Conservation (phyloP, 2,888 invertebrate species). For the Dryomyza anilis region DNA sequence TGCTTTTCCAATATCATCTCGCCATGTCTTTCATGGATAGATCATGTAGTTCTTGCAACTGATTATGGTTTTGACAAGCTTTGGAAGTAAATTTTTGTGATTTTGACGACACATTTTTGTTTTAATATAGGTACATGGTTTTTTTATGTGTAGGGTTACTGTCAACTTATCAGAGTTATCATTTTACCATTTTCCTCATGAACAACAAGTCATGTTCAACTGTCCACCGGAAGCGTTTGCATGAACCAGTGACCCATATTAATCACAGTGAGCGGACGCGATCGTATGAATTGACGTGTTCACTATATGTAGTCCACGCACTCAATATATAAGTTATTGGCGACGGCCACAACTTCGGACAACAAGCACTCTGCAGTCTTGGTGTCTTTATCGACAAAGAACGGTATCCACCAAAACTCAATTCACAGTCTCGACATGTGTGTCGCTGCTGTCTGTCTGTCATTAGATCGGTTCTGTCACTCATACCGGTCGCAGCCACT, state of each 20-base stretch:
- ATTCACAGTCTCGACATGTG: constrained; percentile 25
- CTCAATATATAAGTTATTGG: constrained; percentile 25
- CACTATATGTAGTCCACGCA: constrained; percentile 33
- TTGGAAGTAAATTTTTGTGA: too few relatives aligned
- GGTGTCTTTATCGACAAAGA: constrained; percentile 14
- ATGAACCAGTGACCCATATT: constrained; percentile 28
- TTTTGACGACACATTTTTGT: too few relatives aligned
- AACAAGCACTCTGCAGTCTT: too few relatives aligned
- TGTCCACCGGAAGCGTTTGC: constrained; percentile 23
- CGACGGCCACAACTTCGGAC: neutral
- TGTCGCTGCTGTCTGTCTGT: neutral
- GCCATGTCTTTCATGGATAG: too few relatives aligned
- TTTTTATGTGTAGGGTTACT: too few relatives aligned
- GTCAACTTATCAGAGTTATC: constrained; percentile 23
- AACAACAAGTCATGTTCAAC: neutral
- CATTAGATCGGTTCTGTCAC: neutral
- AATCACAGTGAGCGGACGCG: neutral
- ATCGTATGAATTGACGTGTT: neutral
- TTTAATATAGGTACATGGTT: too few relatives aligned
- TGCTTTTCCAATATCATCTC: too few relatives aligned
- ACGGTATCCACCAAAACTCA: constrained; percentile 23
- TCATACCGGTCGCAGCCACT: too few relatives aligned
- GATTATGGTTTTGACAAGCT: too few relatives aligned
- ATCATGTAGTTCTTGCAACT: too few relatives aligned
- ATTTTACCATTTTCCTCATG: neutral